Conservation (phyloP, 2,797 vertebrate genomes). For the Notolepis coatsorum region DNA sequence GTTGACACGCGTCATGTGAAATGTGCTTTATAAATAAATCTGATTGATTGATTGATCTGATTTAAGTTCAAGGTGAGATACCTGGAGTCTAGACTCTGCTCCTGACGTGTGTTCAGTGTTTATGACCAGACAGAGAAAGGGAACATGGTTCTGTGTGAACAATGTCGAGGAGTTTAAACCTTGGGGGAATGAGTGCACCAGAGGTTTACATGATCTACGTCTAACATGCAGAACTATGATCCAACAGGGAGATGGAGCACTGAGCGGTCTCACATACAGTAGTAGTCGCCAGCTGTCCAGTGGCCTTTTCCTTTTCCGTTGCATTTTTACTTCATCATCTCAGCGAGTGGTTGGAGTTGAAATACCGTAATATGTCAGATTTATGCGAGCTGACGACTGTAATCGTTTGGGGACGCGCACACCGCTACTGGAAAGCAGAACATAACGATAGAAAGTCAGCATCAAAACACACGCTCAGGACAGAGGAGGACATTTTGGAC, state of each 20-base stretch:
- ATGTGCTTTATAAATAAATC: too few relatives aligned
- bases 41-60: too few relatives aligned
- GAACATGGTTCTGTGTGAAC: conserved; percentile 26
- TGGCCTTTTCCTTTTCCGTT: too few relatives aligned
- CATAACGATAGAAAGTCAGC: too few relatives aligned
- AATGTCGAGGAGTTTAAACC: conserved; percentile 8
- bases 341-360: background rate
- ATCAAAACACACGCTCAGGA: too few relatives aligned
- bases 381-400: too few relatives aligned
- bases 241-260: background rate
- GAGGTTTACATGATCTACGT: conserved; percentile 7
- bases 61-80: conserved; percentile 54
- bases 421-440: too few relatives aligned
- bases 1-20: too few relatives aligned
- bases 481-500: conserved; percentile 42
- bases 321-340: too few relatives aligned
- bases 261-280: background rate
- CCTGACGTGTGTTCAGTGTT: conserved; percentile 28
- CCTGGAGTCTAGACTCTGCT: conserved; percentile 26
- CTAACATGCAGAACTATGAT: conserved; percentile 1
- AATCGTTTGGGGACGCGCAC: too few relatives aligned
- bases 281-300: background rate
- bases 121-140: conserved; percentile 23
- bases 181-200: background rate
- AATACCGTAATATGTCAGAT: conserved; percentile 6